Conservation (phyloP, 2,888 invertebrate species). For the Terebella lapidaria region DNA sequence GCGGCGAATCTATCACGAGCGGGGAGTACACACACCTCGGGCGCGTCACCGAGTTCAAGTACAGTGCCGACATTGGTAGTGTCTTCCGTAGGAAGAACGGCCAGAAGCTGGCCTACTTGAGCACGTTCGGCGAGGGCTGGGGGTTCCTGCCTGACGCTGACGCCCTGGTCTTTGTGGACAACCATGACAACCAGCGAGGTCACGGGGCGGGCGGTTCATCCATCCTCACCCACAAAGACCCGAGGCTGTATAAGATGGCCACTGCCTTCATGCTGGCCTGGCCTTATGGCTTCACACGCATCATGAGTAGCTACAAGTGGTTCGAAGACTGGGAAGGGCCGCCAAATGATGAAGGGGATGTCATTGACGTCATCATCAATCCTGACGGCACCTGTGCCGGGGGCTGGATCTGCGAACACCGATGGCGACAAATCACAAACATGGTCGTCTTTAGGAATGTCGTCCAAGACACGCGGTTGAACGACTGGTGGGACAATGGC, state of each 20-base stretch:
- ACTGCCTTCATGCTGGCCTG: slow-evolving; percentile 78
- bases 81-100: slow-evolving; percentile 21
- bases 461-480: slow-evolving; percentile 58
- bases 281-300: slow-evolving; percentile 60
- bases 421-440: slow-evolving; percentile 36
- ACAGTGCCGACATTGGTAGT: slow-evolving; percentile 52
- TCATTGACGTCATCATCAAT: slow-evolving; percentile 24
- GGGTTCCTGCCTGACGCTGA: slow-evolving; percentile 42
- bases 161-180: slow-evolving; percentile 77
- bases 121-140: slow-evolving; percentile 28
- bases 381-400: slow-evolving; percentile 27
- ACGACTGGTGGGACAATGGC: slow-evolving; percentile 73
- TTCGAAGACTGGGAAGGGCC: slow-evolving; percentile 11
- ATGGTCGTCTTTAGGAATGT: slow-evolving; percentile 74
- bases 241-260: slow-evolving; percentile 55
- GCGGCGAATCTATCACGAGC: slow-evolving; percentile 40
- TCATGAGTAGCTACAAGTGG: slow-evolving; percentile 83
- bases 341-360: slow-evolving; percentile 33
- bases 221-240: slow-evolving; percentile 30
- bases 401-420: slow-evolving; percentile 29
- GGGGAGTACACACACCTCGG: slow-evolving; percentile 35
- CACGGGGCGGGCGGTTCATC: slow-evolving; percentile 26
- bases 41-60: slow-evolving; percentile 75
- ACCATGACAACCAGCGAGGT: slow-evolving; percentile 85
- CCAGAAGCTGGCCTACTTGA: slow-evolving; percentile 11